A percentile compares a stretch with the other conserved stretches of the same genome.
Conservation (phyloP, 2,113 vertebrate genomes). For the Microtus oregoni region DNA sequence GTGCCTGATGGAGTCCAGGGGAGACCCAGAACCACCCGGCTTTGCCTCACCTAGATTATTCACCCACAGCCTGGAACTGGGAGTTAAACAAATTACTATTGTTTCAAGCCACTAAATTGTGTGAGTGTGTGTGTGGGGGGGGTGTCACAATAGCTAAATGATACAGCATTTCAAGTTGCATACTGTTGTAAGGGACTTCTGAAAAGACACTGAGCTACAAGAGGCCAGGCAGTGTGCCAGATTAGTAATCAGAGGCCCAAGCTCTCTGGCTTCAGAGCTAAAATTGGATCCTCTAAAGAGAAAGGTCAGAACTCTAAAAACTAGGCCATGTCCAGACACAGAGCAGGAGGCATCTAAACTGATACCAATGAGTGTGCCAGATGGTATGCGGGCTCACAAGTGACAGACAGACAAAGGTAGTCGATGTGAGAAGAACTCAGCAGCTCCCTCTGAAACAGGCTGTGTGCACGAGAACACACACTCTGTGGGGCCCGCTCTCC, state of each 20-base stretch:
- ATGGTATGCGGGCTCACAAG: fast-evolving
- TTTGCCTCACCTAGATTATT: background rate
- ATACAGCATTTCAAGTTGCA: background rate
- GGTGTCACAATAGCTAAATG: background rate
- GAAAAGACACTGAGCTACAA: background rate
- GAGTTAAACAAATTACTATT: background rate
- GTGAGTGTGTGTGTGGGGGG: background rate
- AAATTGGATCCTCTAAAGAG: background rate
- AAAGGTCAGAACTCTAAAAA: background rate
- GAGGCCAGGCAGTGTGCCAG: background rate
- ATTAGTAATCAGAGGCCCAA: background rate
- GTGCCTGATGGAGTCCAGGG: background rate
- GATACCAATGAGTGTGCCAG: background rate
- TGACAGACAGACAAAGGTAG: background rate
- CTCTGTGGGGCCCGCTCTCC: background rate
- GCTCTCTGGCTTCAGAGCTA: background rate
- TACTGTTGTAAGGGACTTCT: background rate
- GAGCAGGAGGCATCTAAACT: background rate
- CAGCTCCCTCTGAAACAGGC: background rate
- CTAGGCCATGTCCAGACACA: background rate
- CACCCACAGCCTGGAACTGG: background rate
- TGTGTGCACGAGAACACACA: background rate
- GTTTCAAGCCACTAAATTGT: background rate
- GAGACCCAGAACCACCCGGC: background rate
- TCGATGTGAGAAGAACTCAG: background rate